Evolutionary conservation across 1,140 invertebrate genomes (phyloP).

Genomic region (Trichoplusia ni): DNA sequence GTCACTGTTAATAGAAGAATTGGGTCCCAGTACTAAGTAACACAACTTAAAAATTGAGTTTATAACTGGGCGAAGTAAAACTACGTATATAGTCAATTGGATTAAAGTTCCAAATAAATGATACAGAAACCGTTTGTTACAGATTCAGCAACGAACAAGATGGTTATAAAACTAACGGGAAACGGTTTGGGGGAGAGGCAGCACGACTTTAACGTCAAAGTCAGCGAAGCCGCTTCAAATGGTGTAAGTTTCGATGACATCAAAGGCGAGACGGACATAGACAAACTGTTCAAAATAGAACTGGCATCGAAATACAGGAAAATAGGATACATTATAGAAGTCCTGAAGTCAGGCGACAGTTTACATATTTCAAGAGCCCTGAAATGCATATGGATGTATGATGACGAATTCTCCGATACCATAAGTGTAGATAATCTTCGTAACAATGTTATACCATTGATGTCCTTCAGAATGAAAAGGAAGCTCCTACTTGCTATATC

Average conservation of each 20-base stretch:
- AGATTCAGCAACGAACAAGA: slow-evolving; percentile 24
- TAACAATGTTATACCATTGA: slow-evolving; percentile 41
- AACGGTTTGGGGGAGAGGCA: slow-evolving; percentile 37
- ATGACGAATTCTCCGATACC: slow-evolving; percentile 36
- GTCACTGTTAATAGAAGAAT: no score
- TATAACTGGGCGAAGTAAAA: no score
- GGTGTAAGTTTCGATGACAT: slow-evolving; percentile 33
- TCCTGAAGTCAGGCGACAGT: slow-evolving; percentile 48
- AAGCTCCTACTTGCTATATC: slow-evolving; percentile 40
- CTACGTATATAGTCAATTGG: no score
- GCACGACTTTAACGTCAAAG: slow-evolving; percentile 42
- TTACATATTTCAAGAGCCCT: slow-evolving; percentile 45
- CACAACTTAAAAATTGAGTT: no score
- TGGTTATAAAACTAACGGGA: slow-evolving; percentile 38
- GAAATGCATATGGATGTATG: slow-evolving; percentile 45
- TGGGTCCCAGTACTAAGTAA: no score
- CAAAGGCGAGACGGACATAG: slow-evolving; percentile 38
- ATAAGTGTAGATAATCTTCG: slow-evolving; percentile 43
- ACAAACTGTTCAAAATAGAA: slow-evolving; percentile 51
- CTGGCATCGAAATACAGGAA: slow-evolving; percentile 46
- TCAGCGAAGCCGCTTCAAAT: slow-evolving; percentile 37
- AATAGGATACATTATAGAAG: slow-evolving; percentile 46
- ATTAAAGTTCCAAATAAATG: no score
- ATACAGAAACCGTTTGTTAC: no score
- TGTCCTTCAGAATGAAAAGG: slow-evolving; percentile 45